Base-by-base conservation (phyloP, 2,113 vertebrate genomes). In the Lanius ludovicianus region DNA sequence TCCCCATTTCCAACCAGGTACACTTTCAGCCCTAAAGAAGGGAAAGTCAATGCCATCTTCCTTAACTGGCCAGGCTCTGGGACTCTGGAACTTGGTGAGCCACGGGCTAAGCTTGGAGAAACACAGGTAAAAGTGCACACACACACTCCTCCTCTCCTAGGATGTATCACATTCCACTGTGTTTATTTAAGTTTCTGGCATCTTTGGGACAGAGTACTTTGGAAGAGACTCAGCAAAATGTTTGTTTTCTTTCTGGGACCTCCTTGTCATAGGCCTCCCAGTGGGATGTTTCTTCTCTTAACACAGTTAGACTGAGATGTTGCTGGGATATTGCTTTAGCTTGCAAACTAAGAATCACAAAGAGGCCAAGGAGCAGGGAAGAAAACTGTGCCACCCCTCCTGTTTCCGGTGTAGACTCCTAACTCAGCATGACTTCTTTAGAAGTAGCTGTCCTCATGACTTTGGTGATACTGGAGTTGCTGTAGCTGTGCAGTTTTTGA, bases 61-160 rank as follows among this genome's bases (percentile, higher is more conserved):
- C 97, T 99, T 50, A 94, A 97, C 20, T 99, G 99, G 99, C 99
- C 99, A 2, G 42, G 52, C 21, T 96, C 97, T 22, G 98, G 98
- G 80, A 86, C 50, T 16, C 92, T 99, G 85, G 50, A 97, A 78
- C 98, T 99, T 50, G 97, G 74, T 33, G 98, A 98, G 57, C 99
- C 99, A 18, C 69, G 28, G 67, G 97, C 96, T 13, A 97, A 91
- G 49, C 22, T 56, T 55, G 97, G 93, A 78, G 64, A 95, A 77
- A 99, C 99, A 86, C 77, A 98, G 99, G 99, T 99, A 97, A 98
- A 91, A 75, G 6, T 25, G 5, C 31, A 30, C 22, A 47, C 53
- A 28, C 11, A 21, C 25, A 5, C 8, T 6, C 12, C 18, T 33
- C 10, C 37, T 33, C 1, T 11, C 25, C 19, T 67, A 75, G 59